These are phyloP conservation scores for Lymantria dispar DNA, from an alignment of 2,888 invertebrate genomes.

Conservation along the genomic window DNA sequence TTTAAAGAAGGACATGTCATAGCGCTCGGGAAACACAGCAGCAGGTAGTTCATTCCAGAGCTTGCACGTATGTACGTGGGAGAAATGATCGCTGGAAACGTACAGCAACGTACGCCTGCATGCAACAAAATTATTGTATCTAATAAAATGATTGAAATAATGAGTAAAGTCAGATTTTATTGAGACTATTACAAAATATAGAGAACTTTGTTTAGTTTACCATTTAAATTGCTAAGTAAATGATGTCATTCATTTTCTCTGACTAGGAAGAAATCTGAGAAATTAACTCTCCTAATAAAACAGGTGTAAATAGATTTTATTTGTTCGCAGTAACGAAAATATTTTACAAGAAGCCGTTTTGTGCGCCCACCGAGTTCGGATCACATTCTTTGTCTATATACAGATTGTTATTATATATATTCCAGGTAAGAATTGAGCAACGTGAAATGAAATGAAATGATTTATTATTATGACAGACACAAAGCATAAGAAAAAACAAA, in stretches of 20 bases:
- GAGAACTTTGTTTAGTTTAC: no score
- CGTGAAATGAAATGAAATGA: background rate
- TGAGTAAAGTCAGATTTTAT: no score
- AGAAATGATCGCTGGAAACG: no score
- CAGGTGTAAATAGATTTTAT: constrained; percentile 11
- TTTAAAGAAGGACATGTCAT: no score
- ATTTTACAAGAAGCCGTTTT: constrained; percentile 81
- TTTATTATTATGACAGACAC: no score
- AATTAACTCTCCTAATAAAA: background rate
- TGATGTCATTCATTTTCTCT: background rate
- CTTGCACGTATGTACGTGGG: no score
- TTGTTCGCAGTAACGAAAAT: constrained; percentile 65
- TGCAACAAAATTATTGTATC: no score
- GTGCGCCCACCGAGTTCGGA: constrained; percentile 80
- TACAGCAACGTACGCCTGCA: no score
- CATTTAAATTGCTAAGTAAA: background rate
- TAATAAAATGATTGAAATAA: background rate
- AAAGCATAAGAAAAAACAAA: no score
- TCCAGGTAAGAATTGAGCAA: constrained; percentile 63
- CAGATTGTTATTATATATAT: constrained; percentile 79
- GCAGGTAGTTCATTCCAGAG: no score
- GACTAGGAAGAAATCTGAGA: background rate
- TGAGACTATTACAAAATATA: no score
- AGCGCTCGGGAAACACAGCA: no score
- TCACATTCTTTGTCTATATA: constrained; percentile 81